Conservation (phyloP, 1,140 invertebrate genomes). For the Drosophila lacteicornis region DNA sequence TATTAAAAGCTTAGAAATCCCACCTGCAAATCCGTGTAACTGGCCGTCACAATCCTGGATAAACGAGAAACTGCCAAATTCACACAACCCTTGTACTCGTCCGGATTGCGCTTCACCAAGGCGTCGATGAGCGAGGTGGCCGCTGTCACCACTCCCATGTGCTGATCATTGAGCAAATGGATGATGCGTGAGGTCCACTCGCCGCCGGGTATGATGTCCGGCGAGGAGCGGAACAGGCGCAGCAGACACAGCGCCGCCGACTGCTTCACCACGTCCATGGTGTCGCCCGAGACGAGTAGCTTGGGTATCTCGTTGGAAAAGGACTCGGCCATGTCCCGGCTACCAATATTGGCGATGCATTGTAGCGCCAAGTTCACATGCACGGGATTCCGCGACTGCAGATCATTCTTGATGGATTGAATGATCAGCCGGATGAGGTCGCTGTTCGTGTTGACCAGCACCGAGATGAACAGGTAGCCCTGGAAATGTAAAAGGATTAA, state of each 20-base stretch:
- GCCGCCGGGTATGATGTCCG: conserved; percentile 97
- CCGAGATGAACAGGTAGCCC: conserved; percentile 99
- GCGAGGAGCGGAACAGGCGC: conserved; percentile 95
- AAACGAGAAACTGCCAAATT: conserved; percentile 98
- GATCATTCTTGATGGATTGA: conserved; percentile 99
- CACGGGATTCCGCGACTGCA: conserved; percentile 98
- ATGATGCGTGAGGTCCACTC: conserved; percentile 99
- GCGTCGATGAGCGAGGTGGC: conserved; percentile 99
- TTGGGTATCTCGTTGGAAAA: conserved; percentile 99
- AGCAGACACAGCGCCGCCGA: conserved; percentile 98
- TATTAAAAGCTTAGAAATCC: too few species aligned
- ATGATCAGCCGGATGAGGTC: conserved; percentile 99
- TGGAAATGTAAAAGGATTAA: conserved; percentile 85
- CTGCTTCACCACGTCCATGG: conserved; percentile 99
- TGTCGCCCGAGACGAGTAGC: conserved; percentile 98
- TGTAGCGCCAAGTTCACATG: conserved; percentile 99
- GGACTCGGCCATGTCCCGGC: conserved; percentile 99
- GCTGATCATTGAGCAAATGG: conserved; percentile 99
- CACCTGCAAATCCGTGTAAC: conserved; percentile 97
- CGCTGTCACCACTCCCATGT: conserved; percentile 99
- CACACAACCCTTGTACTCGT: conserved; percentile 99
- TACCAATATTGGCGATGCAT: conserved; percentile 99
- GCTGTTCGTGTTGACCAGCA: conserved; percentile 99
- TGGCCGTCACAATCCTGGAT: conserved; percentile 98
- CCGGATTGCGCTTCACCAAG: conserved; percentile 98